A percentile compares a stretch with the other conserved stretches of the same genome.
Evolutionary conservation across 2,888 invertebrate genomes (phyloP).

Genomic region (Abrostola tripartita): DNA sequence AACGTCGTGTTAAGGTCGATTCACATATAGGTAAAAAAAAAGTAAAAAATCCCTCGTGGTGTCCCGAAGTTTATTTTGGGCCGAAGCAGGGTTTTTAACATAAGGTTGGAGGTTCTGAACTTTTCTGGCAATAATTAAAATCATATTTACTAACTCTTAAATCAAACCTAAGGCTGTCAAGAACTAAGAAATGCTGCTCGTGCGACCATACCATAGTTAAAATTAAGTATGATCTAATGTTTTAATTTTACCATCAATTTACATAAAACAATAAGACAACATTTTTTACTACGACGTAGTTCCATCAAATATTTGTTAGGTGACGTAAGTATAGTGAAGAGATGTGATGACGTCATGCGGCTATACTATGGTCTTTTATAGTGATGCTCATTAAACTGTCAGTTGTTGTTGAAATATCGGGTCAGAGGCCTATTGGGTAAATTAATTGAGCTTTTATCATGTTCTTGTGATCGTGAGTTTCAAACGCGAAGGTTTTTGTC

Average conservation of each 20-base stretch:
- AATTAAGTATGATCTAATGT: neutral
- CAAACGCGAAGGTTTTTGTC: too few relatives aligned
- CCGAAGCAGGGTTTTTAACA: too few relatives aligned
- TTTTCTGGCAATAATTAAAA: too few relatives aligned
- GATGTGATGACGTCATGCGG: constrained; percentile 23
- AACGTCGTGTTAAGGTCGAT: constrained; percentile 18
- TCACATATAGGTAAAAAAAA: constrained; percentile 7
- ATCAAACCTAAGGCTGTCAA: too few relatives aligned
- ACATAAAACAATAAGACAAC: neutral
- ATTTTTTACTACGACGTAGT: constrained; percentile 8
- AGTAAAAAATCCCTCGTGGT: neutral
- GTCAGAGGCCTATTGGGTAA: constrained; percentile 17
- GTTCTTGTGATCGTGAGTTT: neutral
- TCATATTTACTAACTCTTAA: too few relatives aligned
- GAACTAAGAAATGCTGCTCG: too few relatives aligned
- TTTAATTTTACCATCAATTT: neutral
- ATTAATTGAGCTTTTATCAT: neutral
- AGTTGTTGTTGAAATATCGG: constrained; percentile 17
- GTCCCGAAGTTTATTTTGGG: too few relatives aligned
- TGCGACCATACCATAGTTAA: too few relatives aligned
- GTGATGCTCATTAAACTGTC: constrained; percentile 25
- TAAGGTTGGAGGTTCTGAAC: too few relatives aligned
- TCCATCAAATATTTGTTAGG: constrained; percentile 9
- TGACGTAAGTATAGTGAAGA: constrained; percentile 29
- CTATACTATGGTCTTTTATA: constrained; percentile 15